A percentile compares a stretch with the other conserved stretches of the same genome.
These are phyloP conservation scores for Ganaspis brasiliensis DNA, from an alignment of 2,888 invertebrate species.

Conservation along the genomic window DNA sequence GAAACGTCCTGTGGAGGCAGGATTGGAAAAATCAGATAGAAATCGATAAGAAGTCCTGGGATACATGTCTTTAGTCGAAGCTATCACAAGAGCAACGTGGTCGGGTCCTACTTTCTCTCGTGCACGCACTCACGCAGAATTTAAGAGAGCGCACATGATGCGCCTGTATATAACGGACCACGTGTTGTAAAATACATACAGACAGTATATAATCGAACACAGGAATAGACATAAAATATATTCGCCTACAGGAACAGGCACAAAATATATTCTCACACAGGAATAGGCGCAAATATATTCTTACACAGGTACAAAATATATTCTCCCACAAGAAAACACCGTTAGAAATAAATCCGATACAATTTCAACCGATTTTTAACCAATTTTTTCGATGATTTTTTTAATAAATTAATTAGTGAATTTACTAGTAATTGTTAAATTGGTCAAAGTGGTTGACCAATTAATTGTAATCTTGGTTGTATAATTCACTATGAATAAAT, in stretches of 20 bases:
- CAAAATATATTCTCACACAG: background rate
- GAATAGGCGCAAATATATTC: background rate
- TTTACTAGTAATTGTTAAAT: no score
- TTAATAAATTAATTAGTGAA: no score
- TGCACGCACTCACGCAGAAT: constrained; percentile 41
- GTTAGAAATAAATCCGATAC: no score
- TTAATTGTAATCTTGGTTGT: no score
- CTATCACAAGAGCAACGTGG: constrained; percentile 20
- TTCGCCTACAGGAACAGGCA: background rate
- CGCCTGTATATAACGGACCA: constrained; percentile 18
- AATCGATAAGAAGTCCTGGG: constrained; percentile 17
- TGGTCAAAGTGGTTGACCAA: no score
- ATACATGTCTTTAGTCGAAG: constrained; percentile 10
- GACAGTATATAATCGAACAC: background rate
- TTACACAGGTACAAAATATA: no score
- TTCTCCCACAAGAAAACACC: background rate
- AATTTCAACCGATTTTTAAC: no score
- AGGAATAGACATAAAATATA: background rate
- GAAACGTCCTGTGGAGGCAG: background rate
- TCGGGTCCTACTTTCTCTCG: constrained; percentile 40
- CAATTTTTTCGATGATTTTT: no score
- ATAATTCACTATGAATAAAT: no score
- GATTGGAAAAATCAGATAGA: background rate
- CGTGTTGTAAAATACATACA: constrained; percentile 6
- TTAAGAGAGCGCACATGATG: constrained; percentile 36